Evolutionary conservation across 2,113 vertebrate species (phyloP), one percentile per base, ranked within the genome.

Genomic region (Gulo gulo): DNA sequence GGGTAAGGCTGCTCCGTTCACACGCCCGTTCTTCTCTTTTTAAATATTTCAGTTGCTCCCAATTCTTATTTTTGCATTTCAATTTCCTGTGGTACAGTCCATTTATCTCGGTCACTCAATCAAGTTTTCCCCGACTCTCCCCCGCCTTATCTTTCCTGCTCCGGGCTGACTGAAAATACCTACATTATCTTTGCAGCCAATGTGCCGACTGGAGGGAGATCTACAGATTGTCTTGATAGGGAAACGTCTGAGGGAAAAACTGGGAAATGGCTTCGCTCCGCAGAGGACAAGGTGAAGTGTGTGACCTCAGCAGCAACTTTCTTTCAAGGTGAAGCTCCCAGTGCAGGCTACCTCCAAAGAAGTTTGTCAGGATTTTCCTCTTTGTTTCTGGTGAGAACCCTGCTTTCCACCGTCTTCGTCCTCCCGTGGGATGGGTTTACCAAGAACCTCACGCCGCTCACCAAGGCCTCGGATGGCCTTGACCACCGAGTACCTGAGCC

Each of bases 51-150:
- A 98, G 94, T 81, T 91, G 95, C 94, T 98, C 98, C 94, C 98
- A 82, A 98, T 98, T 97, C 98, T 98, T 98, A 99, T 98, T 99
- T 97, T 98, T 99, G 96, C 98, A 98, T 98, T 99, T 99, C 98
- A 96, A 99, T 99, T 99, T 99, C 98, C 98, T 98, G 98, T 91
- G 93, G 97, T 97, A 97, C 96, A 97, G 97, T 97, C 97, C 96
- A 99, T 99, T 99, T 99, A 99, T 99, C 98, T 99, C 96, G 94
- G 98, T 98, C 98, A 95, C 93, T 98, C 98, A 96, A 98, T 98
- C 98, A 98, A 95, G 97, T 97, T 98, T 97, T 98, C 86, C 93
- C 57, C 61, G 0, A 87, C 95, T 95, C 93, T 88, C 93, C 89
- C 47, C 63, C 88, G 39, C 73, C 98, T 99, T 98, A 99, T 99